phyloP scores from a whole-genome alignment of 2,888 invertebrate species.

The Caenorhabditis sp. region DNA sequence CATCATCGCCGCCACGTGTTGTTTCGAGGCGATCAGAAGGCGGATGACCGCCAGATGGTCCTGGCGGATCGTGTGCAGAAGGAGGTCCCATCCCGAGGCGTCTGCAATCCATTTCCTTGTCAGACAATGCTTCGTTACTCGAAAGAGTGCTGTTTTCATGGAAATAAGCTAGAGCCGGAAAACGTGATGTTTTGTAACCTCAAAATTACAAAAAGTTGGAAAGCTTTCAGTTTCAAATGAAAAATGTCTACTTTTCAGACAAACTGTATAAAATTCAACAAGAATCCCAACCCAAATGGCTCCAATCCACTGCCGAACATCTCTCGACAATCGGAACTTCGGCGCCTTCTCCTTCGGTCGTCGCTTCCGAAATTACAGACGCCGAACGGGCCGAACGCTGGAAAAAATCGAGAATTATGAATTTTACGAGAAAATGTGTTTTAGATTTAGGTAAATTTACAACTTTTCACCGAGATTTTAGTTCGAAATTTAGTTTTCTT shows the following conservation, averaged over 20 bases:
- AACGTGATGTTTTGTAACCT: too few relatives aligned
- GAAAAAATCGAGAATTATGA: not conserved
- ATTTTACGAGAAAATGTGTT: too few relatives aligned
- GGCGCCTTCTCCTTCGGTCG: not conserved
- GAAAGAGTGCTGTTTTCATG: too few relatives aligned
- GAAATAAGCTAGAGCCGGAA: too few relatives aligned
- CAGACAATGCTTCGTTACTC: too few relatives aligned
- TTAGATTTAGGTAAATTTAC: too few relatives aligned
- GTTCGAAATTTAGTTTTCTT: too few relatives aligned
- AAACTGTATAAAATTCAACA: not conserved
- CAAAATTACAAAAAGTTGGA: too few relatives aligned
- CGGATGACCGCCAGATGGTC: constrained; percentile 34
- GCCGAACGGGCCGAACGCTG: constrained; percentile 21
- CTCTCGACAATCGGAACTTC: constrained; percentile 18
- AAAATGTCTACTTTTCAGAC: too few relatives aligned
- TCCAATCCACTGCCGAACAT: constrained; percentile 10
- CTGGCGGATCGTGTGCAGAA: constrained; percentile 14
- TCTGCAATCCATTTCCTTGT: not conserved
- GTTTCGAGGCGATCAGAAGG: not conserved
- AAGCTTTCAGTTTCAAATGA: too few relatives aligned
- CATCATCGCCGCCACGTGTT: constrained; percentile 42
- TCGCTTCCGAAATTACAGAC: constrained; percentile 3
- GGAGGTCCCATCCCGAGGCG: constrained; percentile 19
- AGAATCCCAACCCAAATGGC: not conserved
- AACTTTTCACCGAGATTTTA: too few relatives aligned